Conservation (phyloP, 2,113 vertebrate genomes). For the Channa argus region DNA sequence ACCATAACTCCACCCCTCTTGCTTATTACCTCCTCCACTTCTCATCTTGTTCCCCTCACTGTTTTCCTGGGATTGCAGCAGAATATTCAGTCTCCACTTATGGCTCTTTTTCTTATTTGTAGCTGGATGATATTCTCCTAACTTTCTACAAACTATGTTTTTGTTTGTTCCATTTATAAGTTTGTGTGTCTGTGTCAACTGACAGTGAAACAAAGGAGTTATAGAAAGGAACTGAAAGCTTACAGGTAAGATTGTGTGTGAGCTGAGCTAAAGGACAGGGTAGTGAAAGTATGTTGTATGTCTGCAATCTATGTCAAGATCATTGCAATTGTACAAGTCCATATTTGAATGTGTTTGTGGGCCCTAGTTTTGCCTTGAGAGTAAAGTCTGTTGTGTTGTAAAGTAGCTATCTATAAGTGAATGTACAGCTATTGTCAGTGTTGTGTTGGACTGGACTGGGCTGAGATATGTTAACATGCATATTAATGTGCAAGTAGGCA, state of each 20-base stretch:
- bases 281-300: constrained; percentile 40
- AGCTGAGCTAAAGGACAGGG: constrained; percentile 22
- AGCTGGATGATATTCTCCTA: constrained; percentile 9
- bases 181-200: constrained; percentile 14
- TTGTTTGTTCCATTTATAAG: not conserved
- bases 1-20: constrained; percentile 65
- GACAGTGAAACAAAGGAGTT: constrained; percentile 21
- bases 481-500: constrained; percentile 62
- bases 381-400: not conserved
- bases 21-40: constrained; percentile 41
- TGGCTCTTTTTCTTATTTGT: constrained; percentile 29
- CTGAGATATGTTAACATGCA: constrained; percentile 51
- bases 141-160: constrained; percentile 5
- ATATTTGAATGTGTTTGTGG: not conserved
- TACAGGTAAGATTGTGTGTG: constrained; percentile 59
- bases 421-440: constrained; percentile 42
- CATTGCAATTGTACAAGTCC: constrained; percentile 1
- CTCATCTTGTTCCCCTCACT: constrained; percentile 59
- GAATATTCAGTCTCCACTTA: constrained; percentile 62
- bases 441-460: constrained; percentile 41
- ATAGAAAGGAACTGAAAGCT: constrained; percentile 42
- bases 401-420: constrained; percentile 12
- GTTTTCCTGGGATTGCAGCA: constrained; percentile 58
- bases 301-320: constrained; percentile 18
- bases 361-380: not conserved